A percentile compares a stretch with the other conserved stretches of the same genome.
Conservation (phyloP, 2,113 vertebrate genomes). For the Acrocephalus arundinaceus region DNA sequence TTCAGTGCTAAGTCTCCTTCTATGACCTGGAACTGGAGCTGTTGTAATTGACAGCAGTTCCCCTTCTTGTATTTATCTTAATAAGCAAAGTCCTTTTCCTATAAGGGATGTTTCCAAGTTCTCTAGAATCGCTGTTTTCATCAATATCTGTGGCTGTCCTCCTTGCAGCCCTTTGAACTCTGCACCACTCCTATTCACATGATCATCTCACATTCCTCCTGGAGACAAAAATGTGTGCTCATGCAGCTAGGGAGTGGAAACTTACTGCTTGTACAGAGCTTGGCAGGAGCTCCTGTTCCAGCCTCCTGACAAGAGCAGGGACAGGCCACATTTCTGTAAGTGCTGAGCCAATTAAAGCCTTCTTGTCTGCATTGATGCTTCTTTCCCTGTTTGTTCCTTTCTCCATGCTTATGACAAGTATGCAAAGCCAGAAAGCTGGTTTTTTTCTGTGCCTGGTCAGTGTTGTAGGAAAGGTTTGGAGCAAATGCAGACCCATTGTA, state of each 20-base stretch:
- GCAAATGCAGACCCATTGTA: neutral
- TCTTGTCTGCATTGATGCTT: neutral
- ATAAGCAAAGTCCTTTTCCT: neutral
- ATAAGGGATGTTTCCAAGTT: neutral
- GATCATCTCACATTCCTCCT: neutral
- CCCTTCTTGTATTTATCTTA: neutral
- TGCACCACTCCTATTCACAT: neutral
- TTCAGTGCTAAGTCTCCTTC: neutral
- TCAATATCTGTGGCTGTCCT: neutral
- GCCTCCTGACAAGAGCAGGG: neutral
- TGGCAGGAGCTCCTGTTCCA: neutral
- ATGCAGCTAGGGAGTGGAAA: neutral
- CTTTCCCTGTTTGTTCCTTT: neutral
- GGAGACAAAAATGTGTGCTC: neutral
- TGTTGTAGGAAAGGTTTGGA: neutral
- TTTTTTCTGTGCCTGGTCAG: neutral
- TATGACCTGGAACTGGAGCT: neutral
- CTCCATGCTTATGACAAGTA: neutral
- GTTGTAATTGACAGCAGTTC: neutral
- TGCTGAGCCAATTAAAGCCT: neutral
- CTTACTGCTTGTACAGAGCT: neutral
- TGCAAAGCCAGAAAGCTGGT: neutral
- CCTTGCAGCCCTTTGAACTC: constrained; percentile 26
- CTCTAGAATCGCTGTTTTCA: neutral
- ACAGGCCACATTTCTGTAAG: neutral